Percentiles rank a stretch among this genome's conserved stretches.
Conservation (phyloP, 2,888 invertebrate genomes). For the Nineta flava region DNA sequence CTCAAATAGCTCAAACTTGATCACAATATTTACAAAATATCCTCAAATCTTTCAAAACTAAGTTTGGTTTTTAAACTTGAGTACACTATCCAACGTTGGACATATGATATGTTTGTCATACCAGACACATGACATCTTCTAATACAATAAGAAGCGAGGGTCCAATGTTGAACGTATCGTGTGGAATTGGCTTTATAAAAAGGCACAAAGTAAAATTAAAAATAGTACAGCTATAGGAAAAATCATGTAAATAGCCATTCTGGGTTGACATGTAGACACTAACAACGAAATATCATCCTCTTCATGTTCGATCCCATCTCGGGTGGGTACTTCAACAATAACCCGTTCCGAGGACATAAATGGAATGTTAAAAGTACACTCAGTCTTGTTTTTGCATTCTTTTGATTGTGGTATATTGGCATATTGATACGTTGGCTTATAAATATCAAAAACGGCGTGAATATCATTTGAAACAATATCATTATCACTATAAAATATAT, state of each 20-base stretch:
- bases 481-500: constrained; percentile 79
- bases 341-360: constrained; percentile 64
- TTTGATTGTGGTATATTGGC: constrained; percentile 47
- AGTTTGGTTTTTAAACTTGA: no score
- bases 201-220: constrained; percentile 63
- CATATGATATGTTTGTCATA: no score
- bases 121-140: no score
- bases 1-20: no score
- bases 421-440: constrained; percentile 69
- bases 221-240: constrained; percentile 65
- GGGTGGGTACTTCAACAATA: constrained; percentile 69
- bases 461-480: constrained; percentile 64
- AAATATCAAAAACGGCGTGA: constrained; percentile 70
- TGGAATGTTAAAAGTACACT: constrained; percentile 55
- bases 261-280: constrained; percentile 62
- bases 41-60: no score
- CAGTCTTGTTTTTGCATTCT: constrained; percentile 58
- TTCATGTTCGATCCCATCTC: constrained; percentile 63
- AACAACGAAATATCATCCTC: constrained; percentile 55
- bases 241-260: constrained; percentile 61
- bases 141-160: no score
- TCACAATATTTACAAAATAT: no score
- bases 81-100: no score
- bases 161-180: no score
- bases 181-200: constrained; percentile 39